Evolutionary conservation across 2,797 vertebrate species (phyloP).

Genomic region (Discoglossus pictus): DNA sequence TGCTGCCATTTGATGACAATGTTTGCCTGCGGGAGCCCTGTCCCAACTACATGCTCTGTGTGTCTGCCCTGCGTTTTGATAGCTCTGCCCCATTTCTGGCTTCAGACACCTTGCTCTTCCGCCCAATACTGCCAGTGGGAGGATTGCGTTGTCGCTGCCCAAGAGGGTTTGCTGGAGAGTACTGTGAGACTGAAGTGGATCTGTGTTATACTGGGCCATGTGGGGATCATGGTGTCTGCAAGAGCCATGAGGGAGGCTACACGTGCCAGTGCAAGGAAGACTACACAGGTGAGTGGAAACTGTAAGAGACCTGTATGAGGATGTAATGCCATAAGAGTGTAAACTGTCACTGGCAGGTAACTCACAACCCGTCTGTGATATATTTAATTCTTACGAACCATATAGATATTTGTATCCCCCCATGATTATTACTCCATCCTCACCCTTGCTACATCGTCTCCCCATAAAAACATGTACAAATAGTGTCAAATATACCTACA

Average conservation of each 20-base stretch:
- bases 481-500: too few relatives aligned
- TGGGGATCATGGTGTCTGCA: constrained; percentile 81
- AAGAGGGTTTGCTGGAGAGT: constrained; percentile 89
- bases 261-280: constrained; percentile 88
- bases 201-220: constrained; percentile 95
- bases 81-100: constrained; percentile 91
- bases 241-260: constrained; percentile 88
- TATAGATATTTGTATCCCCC: too few relatives aligned
- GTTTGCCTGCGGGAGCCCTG: constrained; percentile 94
- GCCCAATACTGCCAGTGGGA: constrained; percentile 89
- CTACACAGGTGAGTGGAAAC: constrained; percentile 82
- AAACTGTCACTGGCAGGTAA: too few relatives aligned
- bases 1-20: constrained; percentile 96
- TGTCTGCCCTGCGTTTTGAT: constrained; percentile 92
- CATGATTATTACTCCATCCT: too few relatives aligned
- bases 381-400: too few relatives aligned
- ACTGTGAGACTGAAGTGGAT: constrained; percentile 94
- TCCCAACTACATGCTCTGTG: constrained; percentile 97
- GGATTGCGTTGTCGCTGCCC: constrained; percentile 94
- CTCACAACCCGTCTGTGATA: too few relatives aligned
- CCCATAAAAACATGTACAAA: too few relatives aligned
- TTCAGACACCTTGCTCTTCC: constrained; percentile 90
- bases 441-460: too few relatives aligned
- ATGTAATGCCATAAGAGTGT: too few relatives aligned
- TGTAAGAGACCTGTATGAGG: too few relatives aligned